Conservation (phyloP, 2,888 invertebrate genomes). For the Drosophila quasianomalipes region DNA sequence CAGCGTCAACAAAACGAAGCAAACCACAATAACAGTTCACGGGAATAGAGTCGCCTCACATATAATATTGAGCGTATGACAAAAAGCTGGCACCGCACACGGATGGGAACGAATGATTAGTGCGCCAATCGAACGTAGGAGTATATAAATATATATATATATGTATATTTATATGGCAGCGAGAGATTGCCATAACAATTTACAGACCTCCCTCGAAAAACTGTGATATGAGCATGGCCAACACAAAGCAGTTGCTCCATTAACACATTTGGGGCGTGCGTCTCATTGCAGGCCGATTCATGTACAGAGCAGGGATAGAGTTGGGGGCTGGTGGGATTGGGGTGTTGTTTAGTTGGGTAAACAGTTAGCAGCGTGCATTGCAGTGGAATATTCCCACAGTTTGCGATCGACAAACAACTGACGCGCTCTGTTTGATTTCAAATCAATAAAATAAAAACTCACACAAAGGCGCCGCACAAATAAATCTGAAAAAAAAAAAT, state of each 20-base stretch:
- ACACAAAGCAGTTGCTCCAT: constrained; percentile 70
- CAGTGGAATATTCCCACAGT: constrained; percentile 78
- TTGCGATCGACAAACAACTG: constrained; percentile 48
- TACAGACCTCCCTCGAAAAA: constrained; percentile 36
- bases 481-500: constrained; percentile 65
- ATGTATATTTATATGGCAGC: neutral
- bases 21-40: constrained; percentile 29
- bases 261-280: constrained; percentile 71
- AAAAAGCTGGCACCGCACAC: constrained; percentile 54
- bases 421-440: constrained; percentile 59
- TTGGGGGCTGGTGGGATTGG: neutral
- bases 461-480: constrained; percentile 50
- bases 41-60: constrained; percentile 43
- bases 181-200: constrained; percentile 55
- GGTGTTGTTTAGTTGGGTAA: constrained; percentile 46
- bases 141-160: neutral
- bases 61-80: constrained; percentile 16
- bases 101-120: constrained; percentile 61
- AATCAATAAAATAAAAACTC: constrained; percentile 56
- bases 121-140: constrained; percentile 45
- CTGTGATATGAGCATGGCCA: constrained; percentile 34
- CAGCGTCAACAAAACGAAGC: constrained; percentile 45
- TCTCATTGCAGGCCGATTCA: constrained; percentile 15
- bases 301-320: neutral
- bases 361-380: constrained; percentile 51